Evolutionary conservation across 2,797 vertebrate species (phyloP), one percentile per base, ranked within the genome.

Genomic region (Saxicola maurus): DNA sequence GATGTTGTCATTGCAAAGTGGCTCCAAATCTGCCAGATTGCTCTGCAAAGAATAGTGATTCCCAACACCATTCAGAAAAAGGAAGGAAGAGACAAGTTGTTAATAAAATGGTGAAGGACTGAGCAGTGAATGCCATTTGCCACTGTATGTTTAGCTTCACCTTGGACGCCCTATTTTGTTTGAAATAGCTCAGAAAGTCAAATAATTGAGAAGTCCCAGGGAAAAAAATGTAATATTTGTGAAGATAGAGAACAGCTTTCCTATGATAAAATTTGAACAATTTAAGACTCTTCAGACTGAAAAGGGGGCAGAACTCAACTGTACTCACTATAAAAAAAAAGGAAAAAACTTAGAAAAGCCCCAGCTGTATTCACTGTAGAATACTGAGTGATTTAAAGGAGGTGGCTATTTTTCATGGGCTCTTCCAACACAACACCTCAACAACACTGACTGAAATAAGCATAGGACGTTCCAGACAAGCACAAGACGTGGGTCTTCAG

Each of bases 261-360:
- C 13, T 65, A 4, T 7, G 11, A 28, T 11, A 65, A 76, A 77
- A 45, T 24, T 21, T 2, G 2, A 64, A 45, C 5, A 57, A 38
- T 49, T 76, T 87, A 38, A 30, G 31, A 53, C 10, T 21, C 12
- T 77, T 59, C 37, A 33, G 20, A 33, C 13, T 38, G 31, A 21
- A 69, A 91, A 53, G 13, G 7, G 10, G 52, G 13, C 7, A 53
- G 38, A 71, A 64, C 16, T 42, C 21, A 49, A 25, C 3, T 11
- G 5, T 27, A 43, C 4, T 42, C 27, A 30, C 11, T 20, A 9
- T 10, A 12, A 25, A 35, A 35, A 40, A 46, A 64, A 31, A 16
- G 2, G 2, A 11, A 46, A 38, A 43, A 11, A 1, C 6, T 23
- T 12, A 27, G 15, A 35, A 73, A 56, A 12, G 0, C 1, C 8